Evolutionary conservation across 2,113 vertebrate species (phyloP).

Genomic region (Maccullochella peelii): DNA sequence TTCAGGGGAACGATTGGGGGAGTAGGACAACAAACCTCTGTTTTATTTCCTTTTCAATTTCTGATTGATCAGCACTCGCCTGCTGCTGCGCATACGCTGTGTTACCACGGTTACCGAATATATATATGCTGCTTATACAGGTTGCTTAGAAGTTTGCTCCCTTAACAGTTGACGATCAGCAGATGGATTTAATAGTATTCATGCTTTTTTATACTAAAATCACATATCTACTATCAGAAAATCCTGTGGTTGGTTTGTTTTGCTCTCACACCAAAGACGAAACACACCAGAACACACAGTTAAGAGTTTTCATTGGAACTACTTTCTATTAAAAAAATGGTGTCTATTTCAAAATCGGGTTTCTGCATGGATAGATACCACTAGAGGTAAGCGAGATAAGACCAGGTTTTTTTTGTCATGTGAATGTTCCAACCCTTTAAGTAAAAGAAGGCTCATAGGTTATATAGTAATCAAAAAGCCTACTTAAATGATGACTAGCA

Average conservation of each 20-base stretch:
- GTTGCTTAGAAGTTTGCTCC: not conserved
- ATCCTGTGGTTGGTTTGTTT: not conserved
- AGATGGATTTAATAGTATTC: not conserved
- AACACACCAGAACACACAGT: not conserved
- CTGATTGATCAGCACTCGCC: not conserved
- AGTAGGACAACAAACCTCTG: no score
- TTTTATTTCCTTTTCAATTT: no score
- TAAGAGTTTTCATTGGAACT: not conserved
- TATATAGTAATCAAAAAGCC: constrained; percentile 37
- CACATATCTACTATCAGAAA: not conserved
- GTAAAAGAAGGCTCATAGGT: constrained; percentile 20
- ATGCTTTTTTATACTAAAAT: not conserved
- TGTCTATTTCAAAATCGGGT: constrained; percentile 1
- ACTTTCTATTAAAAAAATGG: not conserved
- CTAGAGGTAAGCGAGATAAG: not conserved
- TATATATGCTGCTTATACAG: not conserved
- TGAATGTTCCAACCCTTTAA: not conserved
- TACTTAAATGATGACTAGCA: constrained; percentile 11
- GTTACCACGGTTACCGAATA: not conserved
- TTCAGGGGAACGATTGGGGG: no score
- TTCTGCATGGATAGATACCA: not conserved
- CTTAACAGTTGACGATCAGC: not conserved
- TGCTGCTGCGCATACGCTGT: not conserved
- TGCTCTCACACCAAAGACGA: not conserved
- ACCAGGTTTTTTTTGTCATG: not conserved